These are phyloP conservation scores for Drymodes brunneopygia DNA, from an alignment of 2,113 vertebrate genomes.

Conservation along the genomic window DNA sequence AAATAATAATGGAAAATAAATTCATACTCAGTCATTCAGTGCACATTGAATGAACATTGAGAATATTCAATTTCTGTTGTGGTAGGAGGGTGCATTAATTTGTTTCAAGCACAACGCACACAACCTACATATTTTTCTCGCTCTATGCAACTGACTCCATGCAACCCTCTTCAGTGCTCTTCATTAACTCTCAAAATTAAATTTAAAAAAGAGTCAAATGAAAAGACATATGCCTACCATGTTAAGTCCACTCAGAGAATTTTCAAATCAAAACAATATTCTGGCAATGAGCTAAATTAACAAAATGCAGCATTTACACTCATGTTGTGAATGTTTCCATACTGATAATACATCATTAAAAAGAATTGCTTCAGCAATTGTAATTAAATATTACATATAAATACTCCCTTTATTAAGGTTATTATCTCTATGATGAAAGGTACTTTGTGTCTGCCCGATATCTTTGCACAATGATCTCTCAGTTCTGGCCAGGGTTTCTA, in stretches of 20 bases:
- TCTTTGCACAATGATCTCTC: neutral
- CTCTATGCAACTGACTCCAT: neutral
- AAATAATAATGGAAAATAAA: neutral
- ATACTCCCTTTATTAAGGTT: neutral
- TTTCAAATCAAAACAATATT: neutral
- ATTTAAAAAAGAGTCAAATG: neutral
- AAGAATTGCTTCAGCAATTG: neutral
- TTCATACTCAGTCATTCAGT: neutral
- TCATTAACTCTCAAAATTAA: neutral
- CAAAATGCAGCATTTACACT: neutral
- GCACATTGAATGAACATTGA: neutral
- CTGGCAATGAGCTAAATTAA: neutral
- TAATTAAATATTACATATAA: neutral
- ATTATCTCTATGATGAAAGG: neutral
- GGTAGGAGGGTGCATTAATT: neutral
- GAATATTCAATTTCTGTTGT: neutral
- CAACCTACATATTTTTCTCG: neutral
- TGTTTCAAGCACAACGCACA: neutral
- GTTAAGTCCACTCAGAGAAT: neutral
- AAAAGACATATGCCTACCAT: neutral
- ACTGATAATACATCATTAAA: neutral
- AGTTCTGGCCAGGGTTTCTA: neutral
- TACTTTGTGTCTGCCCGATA: neutral
- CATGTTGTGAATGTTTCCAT: neutral
- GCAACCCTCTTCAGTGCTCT: neutral